A percentile compares a stretch with the other conserved stretches of the same genome.
These are phyloP conservation scores for Proteles cristata DNA, from an alignment of 2,113 vertebrate species.

Conservation along the genomic window DNA sequence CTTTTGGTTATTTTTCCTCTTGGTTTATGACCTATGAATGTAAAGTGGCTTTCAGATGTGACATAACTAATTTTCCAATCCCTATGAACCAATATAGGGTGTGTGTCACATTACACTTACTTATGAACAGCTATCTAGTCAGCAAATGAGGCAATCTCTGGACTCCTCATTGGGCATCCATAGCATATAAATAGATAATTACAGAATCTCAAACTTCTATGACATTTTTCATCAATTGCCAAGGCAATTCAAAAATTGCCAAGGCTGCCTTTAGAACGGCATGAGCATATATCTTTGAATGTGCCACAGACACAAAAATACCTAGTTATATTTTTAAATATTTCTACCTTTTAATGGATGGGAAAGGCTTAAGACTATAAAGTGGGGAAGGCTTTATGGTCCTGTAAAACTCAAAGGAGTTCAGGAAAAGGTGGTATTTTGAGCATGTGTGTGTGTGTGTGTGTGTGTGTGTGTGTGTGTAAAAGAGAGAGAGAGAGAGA, in stretches of 20 bases:
- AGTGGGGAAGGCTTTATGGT: background rate
- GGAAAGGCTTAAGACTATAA: background rate
- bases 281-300: constrained; percentile 54
- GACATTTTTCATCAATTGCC: constrained; percentile 76
- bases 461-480: background rate
- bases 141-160: constrained; percentile 71
- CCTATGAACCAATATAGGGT: constrained; percentile 49
- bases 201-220: constrained; percentile 61
- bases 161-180: constrained; percentile 62
- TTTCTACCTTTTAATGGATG: background rate
- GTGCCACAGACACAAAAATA: background rate
- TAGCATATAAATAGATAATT: constrained; percentile 79
- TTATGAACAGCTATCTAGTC: constrained; percentile 63
- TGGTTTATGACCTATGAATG: constrained; percentile 77
- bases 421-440: background rate
- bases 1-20: constrained; percentile 75
- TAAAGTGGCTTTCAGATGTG: constrained; percentile 77
- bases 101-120: constrained; percentile 71
- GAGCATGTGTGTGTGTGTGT: background rate
- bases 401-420: background rate
- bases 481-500: background rate
- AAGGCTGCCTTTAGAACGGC: constrained; percentile 47
- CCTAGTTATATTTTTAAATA: background rate
- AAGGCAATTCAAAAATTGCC: no score
- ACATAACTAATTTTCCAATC: constrained; percentile 77